Base-by-base conservation (phyloP, 2,113 vertebrate species). In the Tupaia tana region DNA sequence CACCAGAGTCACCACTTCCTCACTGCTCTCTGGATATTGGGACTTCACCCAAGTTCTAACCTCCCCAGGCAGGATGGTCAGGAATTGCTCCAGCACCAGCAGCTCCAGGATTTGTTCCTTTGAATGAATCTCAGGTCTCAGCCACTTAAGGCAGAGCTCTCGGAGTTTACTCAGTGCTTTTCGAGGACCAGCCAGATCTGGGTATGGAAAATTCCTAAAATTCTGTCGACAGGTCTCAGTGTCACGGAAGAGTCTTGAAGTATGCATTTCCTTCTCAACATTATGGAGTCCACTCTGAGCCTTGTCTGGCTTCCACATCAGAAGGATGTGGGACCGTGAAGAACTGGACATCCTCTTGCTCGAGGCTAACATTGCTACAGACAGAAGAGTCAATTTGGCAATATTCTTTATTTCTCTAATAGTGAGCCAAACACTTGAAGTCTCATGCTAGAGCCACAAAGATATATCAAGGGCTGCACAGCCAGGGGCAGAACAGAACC, bases 51-150 rank as follows among this genome's bases (percentile, higher is more conserved):
- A 98, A 3, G 96, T 94, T 91, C 94, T 95, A 74, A 97, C 77
- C 78, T 98, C 97, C 61, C 97, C 96, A 9, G 97, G 97, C 66
- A 98, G 87, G 96, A 97, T 97, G 82, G 73, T 96, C 64, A 98
- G 94, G 85, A 98, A 97, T 25, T 98, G 97, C 43, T 98, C 97
- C n/a, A 98, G 94, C 78, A 98, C 94, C 91, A 98, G 84, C 78
- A 97, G 90, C 19, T 98, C 97, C 81, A 98, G 19, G 25, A 98
- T 98, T 69, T 98, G 97, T 67, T 98, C 97, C 93, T 98, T 98
- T 73, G 97, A 97, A 77, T 97, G 97, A 83, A 97, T 95, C 77
- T 98, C 97, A 9, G 97, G 97, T 79, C 96, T 97, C 54, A 98
- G 90, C 97, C 97, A 98, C 70, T 97, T 96, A 70, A 96, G 94